phyloP scores from a whole-genome alignment of 2,888 invertebrate genomes.

The Pecten maximus region DNA sequence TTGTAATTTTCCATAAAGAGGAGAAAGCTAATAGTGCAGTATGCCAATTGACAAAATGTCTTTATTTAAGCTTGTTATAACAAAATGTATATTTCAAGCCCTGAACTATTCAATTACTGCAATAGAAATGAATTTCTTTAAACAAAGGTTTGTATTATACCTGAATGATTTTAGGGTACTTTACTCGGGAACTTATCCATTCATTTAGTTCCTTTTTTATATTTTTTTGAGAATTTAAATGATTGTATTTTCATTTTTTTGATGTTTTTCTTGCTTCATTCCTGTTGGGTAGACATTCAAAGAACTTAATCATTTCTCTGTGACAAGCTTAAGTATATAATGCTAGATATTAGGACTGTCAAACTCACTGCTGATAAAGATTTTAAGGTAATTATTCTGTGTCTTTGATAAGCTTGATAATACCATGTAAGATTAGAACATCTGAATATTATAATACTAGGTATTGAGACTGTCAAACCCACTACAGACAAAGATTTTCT shows the following conservation, averaged over 20 bases:
- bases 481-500: background rate
- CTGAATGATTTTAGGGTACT: background rate
- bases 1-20: constrained; percentile 21
- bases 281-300: background rate
- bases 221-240: background rate
- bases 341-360: background rate
- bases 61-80: constrained; percentile 4
- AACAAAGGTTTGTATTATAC: background rate
- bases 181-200: background rate
- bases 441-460: background rate
- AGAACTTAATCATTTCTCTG: background rate
- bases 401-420: background rate
- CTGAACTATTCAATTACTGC: background rate
- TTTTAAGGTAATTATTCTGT: background rate
- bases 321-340: background rate
- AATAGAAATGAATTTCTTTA: background rate
- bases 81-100: background rate
- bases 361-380: background rate
- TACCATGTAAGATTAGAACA: background rate
- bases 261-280: background rate
- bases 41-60: background rate
- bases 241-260: background rate
- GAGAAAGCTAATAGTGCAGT: background rate
- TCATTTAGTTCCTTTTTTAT: background rate
- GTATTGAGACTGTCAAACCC: background rate